Evolutionary conservation across 2,888 invertebrate genomes (phyloP).

Genomic region (Cacoxenus indagator): DNA sequence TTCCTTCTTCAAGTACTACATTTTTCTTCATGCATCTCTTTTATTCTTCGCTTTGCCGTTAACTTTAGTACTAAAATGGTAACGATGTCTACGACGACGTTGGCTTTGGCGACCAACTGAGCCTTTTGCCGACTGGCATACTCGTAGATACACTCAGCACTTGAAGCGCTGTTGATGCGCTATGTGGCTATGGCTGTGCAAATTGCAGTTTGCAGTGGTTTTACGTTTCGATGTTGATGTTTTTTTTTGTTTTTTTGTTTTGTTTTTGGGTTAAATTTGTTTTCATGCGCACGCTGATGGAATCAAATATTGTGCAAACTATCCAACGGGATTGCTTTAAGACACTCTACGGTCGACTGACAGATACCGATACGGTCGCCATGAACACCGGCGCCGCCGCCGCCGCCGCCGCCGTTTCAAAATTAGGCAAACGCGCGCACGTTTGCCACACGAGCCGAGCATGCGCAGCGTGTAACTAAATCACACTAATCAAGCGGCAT

Average conservation of each 20-base stretch:
- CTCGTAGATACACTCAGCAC: slow-evolving; percentile 19
- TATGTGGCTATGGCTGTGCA: slow-evolving; percentile 11
- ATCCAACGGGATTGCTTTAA: slow-evolving; percentile 49
- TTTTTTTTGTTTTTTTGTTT: background rate
- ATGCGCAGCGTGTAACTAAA: slow-evolving; percentile 54
- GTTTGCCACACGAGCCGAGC: slow-evolving; percentile 53
- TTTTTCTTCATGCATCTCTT: background rate
- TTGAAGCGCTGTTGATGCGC: slow-evolving; percentile 15
- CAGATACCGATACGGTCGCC: slow-evolving; percentile 22
- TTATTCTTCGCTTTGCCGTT: background rate
- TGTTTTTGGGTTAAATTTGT: background rate
- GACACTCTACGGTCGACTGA: slow-evolving; percentile 3
- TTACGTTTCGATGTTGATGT: background rate
- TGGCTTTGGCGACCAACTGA: background rate
- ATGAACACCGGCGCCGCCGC: slow-evolving; percentile 23
- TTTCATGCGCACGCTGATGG: slow-evolving; percentile 42
- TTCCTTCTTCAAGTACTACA: slow-evolving; percentile 47
- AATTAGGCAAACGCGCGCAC: slow-evolving; percentile 25
- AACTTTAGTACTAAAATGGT: slow-evolving; percentile 45
- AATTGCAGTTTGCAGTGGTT: slow-evolving; percentile 12
- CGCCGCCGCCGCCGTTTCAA: slow-evolving; percentile 1
- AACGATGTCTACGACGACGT: slow-evolving; percentile 11
- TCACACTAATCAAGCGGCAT: slow-evolving; percentile 57
- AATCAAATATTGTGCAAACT: slow-evolving; percentile 63
- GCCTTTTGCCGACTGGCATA: background rate